Percentiles rank a stretch among this genome's conserved stretches.
phyloP scores from a whole-genome alignment of 2,888 invertebrate species.

The Alloscopus bannaensis region DNA sequence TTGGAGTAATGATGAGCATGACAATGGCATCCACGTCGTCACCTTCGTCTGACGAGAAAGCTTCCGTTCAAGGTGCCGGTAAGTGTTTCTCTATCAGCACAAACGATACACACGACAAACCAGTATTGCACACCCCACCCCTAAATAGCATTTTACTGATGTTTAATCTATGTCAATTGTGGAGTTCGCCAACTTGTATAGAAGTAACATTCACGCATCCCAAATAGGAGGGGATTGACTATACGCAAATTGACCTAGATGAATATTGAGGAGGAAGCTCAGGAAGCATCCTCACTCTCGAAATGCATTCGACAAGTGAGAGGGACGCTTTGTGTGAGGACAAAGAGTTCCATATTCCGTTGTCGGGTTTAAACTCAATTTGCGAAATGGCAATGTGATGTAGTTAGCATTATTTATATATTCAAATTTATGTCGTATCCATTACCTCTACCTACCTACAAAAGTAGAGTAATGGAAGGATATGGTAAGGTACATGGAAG shows the following conservation, averaged over 20 bases:
- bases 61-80: slow-evolving; percentile 50
- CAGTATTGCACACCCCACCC: neutral
- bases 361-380: no score
- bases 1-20: slow-evolving; percentile 15
- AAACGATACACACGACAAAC: neutral
- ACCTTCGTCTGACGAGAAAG: slow-evolving; percentile 46
- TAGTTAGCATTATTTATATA: no score
- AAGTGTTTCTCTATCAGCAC: slow-evolving; percentile 16
- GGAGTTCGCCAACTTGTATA: no score
- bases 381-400: no score
- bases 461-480: no score
- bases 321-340: no score
- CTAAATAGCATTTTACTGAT: neutral
- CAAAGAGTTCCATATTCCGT: no score
- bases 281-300: no score
- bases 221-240: neutral
- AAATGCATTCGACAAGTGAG: no score
- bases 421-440: no score
- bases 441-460: no score
- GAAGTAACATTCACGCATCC: neutral
- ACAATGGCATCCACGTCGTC: slow-evolving; percentile 58
- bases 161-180: neutral
- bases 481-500: no score
- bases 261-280: neutral
- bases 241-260: neutral